Percentiles rank a stretch among this genome's conserved stretches.
Evolutionary conservation across 2,113 vertebrate genomes (phyloP).

Genomic region (Cebus imitator): DNA sequence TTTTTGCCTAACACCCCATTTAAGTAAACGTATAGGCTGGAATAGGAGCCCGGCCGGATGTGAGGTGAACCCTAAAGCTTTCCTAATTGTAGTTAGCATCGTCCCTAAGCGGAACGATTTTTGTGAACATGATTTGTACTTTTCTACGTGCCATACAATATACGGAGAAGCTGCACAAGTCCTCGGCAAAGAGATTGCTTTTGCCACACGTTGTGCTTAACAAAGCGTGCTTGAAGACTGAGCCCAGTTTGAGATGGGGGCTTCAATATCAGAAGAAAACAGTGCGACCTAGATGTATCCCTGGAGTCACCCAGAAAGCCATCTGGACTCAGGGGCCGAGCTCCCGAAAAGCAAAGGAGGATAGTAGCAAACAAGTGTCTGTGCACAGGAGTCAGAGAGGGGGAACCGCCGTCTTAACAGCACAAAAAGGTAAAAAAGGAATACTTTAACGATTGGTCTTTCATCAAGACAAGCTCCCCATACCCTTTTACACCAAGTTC

Average conservation of each 20-base stretch:
- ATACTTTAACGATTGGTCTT: not conserved
- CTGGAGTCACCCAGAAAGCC: constrained; percentile 12
- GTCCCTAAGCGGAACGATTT: rapidly evolving
- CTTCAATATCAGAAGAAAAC: not conserved
- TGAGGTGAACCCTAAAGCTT: not conserved
- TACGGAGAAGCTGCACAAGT: constrained; percentile 43
- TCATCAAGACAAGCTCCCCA: not conserved
- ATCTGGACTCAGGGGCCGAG: constrained; percentile 76
- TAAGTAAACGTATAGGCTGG: not conserved
- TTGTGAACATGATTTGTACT: constrained; percentile 72
- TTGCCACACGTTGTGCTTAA: rapidly evolving
- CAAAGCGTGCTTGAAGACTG: not conserved
- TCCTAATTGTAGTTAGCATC: not conserved
- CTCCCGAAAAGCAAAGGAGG: constrained; percentile 63
- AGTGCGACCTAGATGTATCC: not conserved
- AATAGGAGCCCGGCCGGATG: not conserved
- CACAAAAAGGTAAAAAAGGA: constrained; percentile 88
- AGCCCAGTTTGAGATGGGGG: not conserved
- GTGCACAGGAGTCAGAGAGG: constrained; percentile 76
- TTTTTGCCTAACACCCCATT: not conserved
- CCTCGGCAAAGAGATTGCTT: not conserved
- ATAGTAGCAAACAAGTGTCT: constrained; percentile 69
- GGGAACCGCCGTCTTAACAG: constrained; percentile 79
- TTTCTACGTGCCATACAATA: constrained; percentile 51
- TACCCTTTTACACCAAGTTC: not conserved